Evolutionary conservation across 2,113 vertebrate genomes (phyloP), one percentile per base, ranked within the genome.

Genomic region (Myotis davidii): DNA sequence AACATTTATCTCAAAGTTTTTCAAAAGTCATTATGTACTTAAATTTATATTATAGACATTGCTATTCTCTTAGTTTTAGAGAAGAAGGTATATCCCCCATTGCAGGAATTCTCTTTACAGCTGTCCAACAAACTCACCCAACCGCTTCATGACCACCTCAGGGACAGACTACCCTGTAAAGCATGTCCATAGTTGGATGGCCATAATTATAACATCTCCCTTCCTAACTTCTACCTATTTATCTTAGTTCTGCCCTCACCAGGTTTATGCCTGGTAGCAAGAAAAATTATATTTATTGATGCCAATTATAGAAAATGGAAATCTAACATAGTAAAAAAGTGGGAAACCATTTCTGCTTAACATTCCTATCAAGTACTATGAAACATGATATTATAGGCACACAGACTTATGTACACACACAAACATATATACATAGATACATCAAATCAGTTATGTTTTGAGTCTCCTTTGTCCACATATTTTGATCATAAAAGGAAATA

Each of bases 241-340:
- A 76, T 32, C 45, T 59, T 52, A 88, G 37, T 74, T 88, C 56
- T 81, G n/a, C 25, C 10, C 54, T 91, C 1, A 27, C 27, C 59
- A 94, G 70, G 5, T 70, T 92, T 79, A 76, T 79, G 21, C 25
- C 14, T 32, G 64, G 13, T 16, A 74, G 50, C 54, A 92, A 78
- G 20, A 69, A 70, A 94, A 94, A 18, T 0, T 70, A 3, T 54
- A 73, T 48, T 83, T 34, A 85, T 6, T 79, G 27, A 72, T 67
- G 37, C 9, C 42, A 92, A 82, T 52, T 70, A 69, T 0, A 95
- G n/a, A 92, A 96, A 95, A 96, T 45, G 10, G n/a, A 96, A 97
- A 94, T 69, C 77, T 74, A 93, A 50, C 21, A 42, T 56, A 81
- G 12, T 50, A 88, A 85, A 91, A 94, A 85, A 48, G 67, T 90